Base-by-base conservation (phyloP, 2,113 vertebrate species). In the Podiceps cristatus region DNA sequence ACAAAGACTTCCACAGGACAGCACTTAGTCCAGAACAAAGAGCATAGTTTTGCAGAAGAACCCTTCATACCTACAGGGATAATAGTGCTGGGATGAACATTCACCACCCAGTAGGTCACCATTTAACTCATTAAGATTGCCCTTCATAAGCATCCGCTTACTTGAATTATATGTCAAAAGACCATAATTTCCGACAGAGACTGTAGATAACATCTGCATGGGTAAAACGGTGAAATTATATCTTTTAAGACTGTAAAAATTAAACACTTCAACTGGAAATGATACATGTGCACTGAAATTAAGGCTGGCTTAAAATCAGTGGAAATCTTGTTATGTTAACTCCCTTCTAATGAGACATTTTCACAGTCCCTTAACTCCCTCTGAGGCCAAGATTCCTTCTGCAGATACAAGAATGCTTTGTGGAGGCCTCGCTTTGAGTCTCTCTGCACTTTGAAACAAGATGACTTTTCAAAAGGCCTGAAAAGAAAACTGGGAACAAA, bases 141-240 rank as follows among this genome's bases (percentile, higher is more conserved):
- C 3, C 29, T 86, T 40, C 63, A 44, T 0, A 53, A 76, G 8
- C n/a, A 86, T 9, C 44, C 7, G 6, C 16, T 81, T 35, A 49
- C 33, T 9, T 47, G 31, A 53, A 23, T 13, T 49, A 7, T 5
- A 9, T 28, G 40, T 18, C 69, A 64, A 45, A 88, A 53, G 5
- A 5, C 1, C 7, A 0, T 6, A 0, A 59, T 22, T 79, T 86
- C 53, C 10, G 11, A 3, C 56, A 50, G 28, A 7, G 1, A 16
- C 0, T 27, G 50, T 13, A 83, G 37, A 59, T 8, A 27, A 69
- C 24, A 18, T 73, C 76, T 45, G 25, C 56, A 35, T 0, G 5
- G 40, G 40, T 23, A 63, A 64, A 81, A 18, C 24, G 42, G 31
- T 5, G 20, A 67, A 58, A 69, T 28, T 25, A 0, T n/a, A 73